Base-by-base conservation (phyloP, 1,140 invertebrate species). In the Lepeophtheirus salmonis region DNA sequence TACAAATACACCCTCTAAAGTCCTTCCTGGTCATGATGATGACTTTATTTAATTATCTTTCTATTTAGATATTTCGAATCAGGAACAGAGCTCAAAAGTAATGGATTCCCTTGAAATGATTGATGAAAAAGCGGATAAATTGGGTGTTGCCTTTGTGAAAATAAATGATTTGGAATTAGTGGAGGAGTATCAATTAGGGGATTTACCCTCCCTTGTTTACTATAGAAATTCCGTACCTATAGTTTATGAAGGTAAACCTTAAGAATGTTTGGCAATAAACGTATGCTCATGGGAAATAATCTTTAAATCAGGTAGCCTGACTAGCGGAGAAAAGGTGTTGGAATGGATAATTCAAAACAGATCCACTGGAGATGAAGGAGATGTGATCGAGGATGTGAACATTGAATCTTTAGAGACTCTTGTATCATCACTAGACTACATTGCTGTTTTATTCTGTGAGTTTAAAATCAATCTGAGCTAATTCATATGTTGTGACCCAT, bases 201-300 rank as follows among this genome's bases (percentile, higher is more conserved):
- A 80, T 55, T 75, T 94, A 65, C 89, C 89, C 65, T 82, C 82
- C 68, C 76, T 94, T 64, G 88, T 92, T 52, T 94, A 92, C 74
- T 94, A 92, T 72, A 80, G 88, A 67, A 84, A 90, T 74, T 82
- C 89, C 75, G 91, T 90, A 70, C 89, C 89, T 64, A 87, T 94
- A 67, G 84, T 92, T 68, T 94, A 90, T 71, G 86, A 90, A 79
- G 81, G 87, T 90, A 77, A 76, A 76, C 74, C 65, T 68, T 53
- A 50, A 50, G 14, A 16, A 25, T 54, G 20, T 10, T 54, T 50
- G 12, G 18, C 21, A 1, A 26, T 12, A 26, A n/a, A n/a, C n/a
- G 30, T 41, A 41, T 6, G 6, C 6, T 41, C 23, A 14, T 52
- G 56, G 48, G 61, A 59, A 13, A 4, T n/a, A 1, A 17, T 56